Base-by-base conservation (phyloP, 2,113 vertebrate species). In the Halcyon malimbica region DNA sequence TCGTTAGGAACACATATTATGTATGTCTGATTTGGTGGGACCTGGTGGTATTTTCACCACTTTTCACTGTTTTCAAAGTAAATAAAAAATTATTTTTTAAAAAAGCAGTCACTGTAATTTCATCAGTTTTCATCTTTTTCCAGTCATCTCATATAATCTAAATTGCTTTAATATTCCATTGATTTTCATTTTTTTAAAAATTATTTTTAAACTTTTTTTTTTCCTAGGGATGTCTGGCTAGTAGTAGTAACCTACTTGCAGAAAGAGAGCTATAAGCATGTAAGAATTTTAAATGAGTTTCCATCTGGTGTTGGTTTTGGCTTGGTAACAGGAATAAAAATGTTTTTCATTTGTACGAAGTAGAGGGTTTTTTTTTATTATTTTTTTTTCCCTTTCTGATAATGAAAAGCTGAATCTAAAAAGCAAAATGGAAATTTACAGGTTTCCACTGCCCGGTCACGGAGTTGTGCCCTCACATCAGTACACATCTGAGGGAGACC, bases 201-300 rank as follows among this genome's bases (percentile, higher is more conserved):
- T 68, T 42, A 23, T 57, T 24, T 56, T 56, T 70, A 10, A 31
- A 4, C 7, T 39, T 80, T 37, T 7, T 16, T 24, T 57, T 78
- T 46, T 50, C 33, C 29, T 73, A 23, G 11, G 17, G 11, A 44
- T 81, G 10, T 9, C 81, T 94, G 51, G 7, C 67, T 94, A 59
- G 35, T 87, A 57, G 37, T 79, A 80, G 39, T 80, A 91, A 81
- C 59, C 50, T 92, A 6, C 56, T 60, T 57, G 60, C 57, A 84
- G 80, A 89, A 79, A 78, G 80, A 74, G 44, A 88, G 24, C 67
- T 90, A 44, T 67, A 75, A 85, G 48, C 57, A 81, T 71, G 24
- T 69, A 89, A 91, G 69, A 91, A 92, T 94, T 94, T 95, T 92
- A 94, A 96, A 63, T 89, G 28, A 48, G 14, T 89, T 97, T 96